These are phyloP conservation scores for Amazona vittata DNA, from an alignment of 2,113 vertebrate genomes.

Conservation along the genomic window DNA sequence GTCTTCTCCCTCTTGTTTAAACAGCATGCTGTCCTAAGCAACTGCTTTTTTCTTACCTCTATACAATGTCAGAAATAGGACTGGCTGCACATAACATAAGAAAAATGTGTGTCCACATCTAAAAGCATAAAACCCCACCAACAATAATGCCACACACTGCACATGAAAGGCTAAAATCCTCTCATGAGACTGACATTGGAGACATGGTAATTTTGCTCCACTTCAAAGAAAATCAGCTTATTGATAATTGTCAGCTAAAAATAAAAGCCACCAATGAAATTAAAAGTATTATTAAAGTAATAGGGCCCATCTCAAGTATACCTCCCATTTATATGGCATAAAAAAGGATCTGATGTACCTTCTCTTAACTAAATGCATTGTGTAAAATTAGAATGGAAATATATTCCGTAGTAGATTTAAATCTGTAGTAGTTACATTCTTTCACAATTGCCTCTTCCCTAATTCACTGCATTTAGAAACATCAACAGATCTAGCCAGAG, in stretches of 20 bases:
- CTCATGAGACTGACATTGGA: not conserved
- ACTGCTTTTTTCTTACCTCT: not conserved
- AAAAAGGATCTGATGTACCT: not conserved
- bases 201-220: not conserved
- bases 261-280: not conserved
- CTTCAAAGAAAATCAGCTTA: not conserved
- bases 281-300: not conserved
- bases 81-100: not conserved
- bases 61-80: not conserved
- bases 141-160: not conserved
- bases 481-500: not conserved
- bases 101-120: not conserved
- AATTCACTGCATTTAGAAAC: not conserved
- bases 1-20: not conserved
- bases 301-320: not conserved
- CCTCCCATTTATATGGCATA: not conserved
- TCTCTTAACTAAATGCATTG: not conserved
- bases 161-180: not conserved
- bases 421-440: not conserved
- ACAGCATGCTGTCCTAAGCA: not conserved
- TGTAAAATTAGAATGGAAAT: not conserved
- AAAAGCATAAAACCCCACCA: not conserved
- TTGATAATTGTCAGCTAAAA: not conserved
- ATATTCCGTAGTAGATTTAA: not conserved
- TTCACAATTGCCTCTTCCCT: not conserved